phyloP scores from a whole-genome alignment of 23 tunicate genomes.

The Styela plicata region DNA sequence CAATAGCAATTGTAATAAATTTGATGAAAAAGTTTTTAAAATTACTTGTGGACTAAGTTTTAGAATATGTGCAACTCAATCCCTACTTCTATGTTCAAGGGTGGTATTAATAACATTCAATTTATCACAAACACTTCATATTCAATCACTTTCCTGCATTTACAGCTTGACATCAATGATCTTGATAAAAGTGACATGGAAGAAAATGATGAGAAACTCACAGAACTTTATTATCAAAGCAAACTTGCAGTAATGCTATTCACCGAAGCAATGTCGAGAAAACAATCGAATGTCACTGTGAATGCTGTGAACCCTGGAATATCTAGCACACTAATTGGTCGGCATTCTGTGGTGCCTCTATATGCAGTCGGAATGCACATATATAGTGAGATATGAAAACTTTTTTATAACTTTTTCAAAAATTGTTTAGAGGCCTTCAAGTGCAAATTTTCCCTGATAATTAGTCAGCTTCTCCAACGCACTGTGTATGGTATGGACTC shows the following conservation, averaged over 20 bases:
- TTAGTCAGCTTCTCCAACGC: no score
- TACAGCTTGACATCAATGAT: conserved; percentile 69
- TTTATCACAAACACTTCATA: background rate
- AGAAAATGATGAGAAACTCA: conserved; percentile 41
- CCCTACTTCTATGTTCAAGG: no score
- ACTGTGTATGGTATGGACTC: no score
- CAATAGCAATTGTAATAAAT: no score
- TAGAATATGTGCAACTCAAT: no score
- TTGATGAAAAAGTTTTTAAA: no score
- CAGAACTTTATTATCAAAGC: conserved; percentile 89
- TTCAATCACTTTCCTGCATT: background rate
- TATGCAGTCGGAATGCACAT: conserved; percentile 46
- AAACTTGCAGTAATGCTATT: conserved; percentile 77
- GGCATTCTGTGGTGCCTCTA: conserved; percentile 58
- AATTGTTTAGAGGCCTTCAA: no score
- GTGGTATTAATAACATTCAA: background rate
- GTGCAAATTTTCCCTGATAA: no score
- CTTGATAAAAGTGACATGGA: conserved; percentile 49
- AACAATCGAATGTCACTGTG: conserved; percentile 12
- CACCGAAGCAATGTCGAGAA: conserved; percentile 53
- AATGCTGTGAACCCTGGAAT: conserved; percentile 79
- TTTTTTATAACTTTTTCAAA: background rate
- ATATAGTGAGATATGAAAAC: conserved; percentile 37
- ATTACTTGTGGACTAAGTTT: no score
- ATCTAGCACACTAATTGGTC: conserved; percentile 48